Conservation (phyloP, 2,113 vertebrate species). For the Phasianus colchicus region DNA sequence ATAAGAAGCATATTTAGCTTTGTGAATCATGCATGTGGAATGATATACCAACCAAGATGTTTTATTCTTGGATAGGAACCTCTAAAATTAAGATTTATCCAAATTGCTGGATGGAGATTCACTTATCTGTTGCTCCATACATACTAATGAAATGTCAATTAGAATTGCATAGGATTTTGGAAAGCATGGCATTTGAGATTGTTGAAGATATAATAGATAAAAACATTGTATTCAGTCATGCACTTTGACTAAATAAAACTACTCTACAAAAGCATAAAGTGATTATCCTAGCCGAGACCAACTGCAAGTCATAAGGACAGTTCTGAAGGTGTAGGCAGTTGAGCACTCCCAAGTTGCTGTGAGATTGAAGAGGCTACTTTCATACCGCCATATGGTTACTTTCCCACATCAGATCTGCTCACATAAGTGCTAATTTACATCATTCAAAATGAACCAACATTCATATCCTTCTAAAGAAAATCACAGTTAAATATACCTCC, state of each 20-base stretch:
- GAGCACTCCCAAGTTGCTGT: not conserved
- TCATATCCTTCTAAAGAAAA: not conserved
- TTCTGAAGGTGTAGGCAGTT: not conserved
- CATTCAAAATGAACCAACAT: not conserved
- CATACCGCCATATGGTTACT: not conserved
- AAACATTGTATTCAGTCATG: not conserved
- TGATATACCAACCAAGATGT: not conserved
- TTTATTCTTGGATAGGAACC: not conserved
- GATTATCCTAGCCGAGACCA: not conserved
- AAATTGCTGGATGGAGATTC: not conserved
- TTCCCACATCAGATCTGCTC: not conserved
- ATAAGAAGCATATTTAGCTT: conserved; percentile 16
- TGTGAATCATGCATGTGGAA: conserved; percentile 29
- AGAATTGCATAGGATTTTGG: not conserved
- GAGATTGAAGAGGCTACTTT: not conserved
- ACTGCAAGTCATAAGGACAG: not conserved
- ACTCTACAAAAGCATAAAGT: not conserved
- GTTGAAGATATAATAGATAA: not conserved
- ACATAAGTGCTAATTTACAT: not conserved
- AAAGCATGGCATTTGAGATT: not conserved
- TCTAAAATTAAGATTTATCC: conserved; percentile 13
- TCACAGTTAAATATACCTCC: not conserved
- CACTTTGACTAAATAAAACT: not conserved
- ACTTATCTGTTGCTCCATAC: conserved; percentile 2
- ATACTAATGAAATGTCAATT: not conserved